Evolutionary conservation across 2,113 vertebrate genomes (phyloP).

Genomic region (Ploceus nigricollis): DNA sequence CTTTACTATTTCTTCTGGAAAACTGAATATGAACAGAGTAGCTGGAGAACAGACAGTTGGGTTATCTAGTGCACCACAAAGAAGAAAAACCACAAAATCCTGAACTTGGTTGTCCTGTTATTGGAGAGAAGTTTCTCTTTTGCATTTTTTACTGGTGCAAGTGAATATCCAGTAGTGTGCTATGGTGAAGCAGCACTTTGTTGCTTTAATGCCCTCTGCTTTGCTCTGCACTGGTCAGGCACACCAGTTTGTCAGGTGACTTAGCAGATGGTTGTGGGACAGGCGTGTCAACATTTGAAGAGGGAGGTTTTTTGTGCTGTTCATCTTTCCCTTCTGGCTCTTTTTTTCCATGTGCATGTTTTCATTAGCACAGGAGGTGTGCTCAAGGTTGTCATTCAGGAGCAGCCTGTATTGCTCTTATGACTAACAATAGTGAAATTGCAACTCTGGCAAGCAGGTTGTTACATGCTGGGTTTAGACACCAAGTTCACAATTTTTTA

Average conservation of each 20-base stretch:
- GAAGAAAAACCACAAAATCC: background rate
- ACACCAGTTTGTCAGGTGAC: background rate
- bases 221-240: background rate
- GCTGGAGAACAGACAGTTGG: background rate
- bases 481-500: background rate
- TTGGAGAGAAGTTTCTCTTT: background rate
- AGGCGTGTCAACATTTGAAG: accelerated
- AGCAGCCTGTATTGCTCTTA: background rate
- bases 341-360: background rate
- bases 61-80: background rate
- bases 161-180: accelerated
- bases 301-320: background rate
- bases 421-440: background rate
- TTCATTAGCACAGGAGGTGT: background rate
- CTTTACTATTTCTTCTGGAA: background rate
- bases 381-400: background rate
- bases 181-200: background rate
- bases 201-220: background rate
- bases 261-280: background rate
- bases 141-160: background rate
- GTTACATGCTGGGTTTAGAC: background rate
- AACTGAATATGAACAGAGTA: background rate
- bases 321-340: background rate
- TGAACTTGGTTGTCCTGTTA: background rate
- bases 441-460: background rate